A percentile compares a stretch with the other conserved stretches of the same genome.
These are phyloP conservation scores for Rana temporaria DNA, from an alignment of 2,113 vertebrate species.

Conservation along the genomic window DNA sequence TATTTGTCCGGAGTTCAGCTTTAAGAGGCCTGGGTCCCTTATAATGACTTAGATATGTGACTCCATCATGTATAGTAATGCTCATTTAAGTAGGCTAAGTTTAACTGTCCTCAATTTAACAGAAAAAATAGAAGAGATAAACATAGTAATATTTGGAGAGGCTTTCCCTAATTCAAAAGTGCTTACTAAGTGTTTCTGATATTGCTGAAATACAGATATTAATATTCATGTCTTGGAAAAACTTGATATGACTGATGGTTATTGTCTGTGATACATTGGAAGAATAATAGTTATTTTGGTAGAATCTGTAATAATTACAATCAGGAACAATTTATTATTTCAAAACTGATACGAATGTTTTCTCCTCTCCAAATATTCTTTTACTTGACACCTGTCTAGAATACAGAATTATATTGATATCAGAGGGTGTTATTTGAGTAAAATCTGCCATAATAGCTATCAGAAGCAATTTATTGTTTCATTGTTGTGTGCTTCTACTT, in stretches of 20 bases:
- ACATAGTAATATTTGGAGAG: neutral
- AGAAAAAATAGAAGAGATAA: neutral
- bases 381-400: slow-evolving; percentile 9
- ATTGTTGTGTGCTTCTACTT: neutral
- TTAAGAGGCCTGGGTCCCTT: no score
- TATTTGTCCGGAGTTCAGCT: no score
- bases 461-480: neutral
- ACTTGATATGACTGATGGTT: slow-evolving; percentile 46
- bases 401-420: neutral
- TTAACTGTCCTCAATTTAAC: neutral
- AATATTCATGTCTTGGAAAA: slow-evolving; percentile 39
- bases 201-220: slow-evolving; percentile 17
- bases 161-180: slow-evolving; percentile 5
- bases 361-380: neutral
- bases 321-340: slow-evolving; percentile 37
- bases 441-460: slow-evolving; percentile 7
- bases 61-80: no score
- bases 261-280: slow-evolving; percentile 40
- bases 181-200: slow-evolving; percentile 25
- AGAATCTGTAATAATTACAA: slow-evolving; percentile 37
- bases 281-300: slow-evolving; percentile 25
- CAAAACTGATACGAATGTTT: slow-evolving; percentile 8
- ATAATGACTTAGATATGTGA: no score
- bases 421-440: slow-evolving; percentile 6
- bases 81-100: no score